These are phyloP conservation scores for Glaucopsyche alexis DNA, from an alignment of 2,888 invertebrate genomes.

Conservation along the genomic window DNA sequence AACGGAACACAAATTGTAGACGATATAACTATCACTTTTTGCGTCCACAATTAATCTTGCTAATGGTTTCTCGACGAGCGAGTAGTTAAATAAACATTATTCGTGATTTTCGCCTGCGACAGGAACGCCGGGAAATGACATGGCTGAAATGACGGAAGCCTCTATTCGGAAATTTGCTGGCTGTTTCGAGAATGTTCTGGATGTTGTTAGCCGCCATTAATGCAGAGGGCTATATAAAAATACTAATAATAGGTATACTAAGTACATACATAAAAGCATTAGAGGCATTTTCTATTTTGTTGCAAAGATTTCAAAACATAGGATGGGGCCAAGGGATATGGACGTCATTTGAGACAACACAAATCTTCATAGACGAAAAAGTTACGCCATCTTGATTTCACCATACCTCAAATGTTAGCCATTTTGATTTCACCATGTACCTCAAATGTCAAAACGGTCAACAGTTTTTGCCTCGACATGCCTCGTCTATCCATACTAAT, in stretches of 20 bases:
- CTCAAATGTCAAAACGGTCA: no score
- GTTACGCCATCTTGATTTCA: no score
- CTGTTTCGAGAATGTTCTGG: neutral
- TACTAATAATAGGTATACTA: neutral
- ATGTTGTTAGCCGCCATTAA: neutral
- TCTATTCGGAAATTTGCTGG: conserved; percentile 34
- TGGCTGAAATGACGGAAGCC: conserved; percentile 53
- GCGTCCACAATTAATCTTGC: conserved; percentile 31
- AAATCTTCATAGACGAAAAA: no score
- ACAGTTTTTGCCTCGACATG: no score
- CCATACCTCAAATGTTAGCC: no score
- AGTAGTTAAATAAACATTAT: conserved; percentile 42
- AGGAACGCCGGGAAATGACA: conserved; percentile 57
- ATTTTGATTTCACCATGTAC: no score
- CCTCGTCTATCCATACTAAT: no score
- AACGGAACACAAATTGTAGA: conserved; percentile 9
- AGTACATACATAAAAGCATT: neutral
- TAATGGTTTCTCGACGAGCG: conserved; percentile 46
- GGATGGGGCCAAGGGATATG: no score
- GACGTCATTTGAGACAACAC: no score
- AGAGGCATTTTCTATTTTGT: neutral
- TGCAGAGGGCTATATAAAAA: neutral
- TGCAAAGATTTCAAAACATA: no score
- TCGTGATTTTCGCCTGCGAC: conserved; percentile 46
- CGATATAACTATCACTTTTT: conserved; percentile 12